These are phyloP conservation scores for Stigmatopora nigra DNA, from an alignment of 2,113 vertebrate genomes.

Conservation along the genomic window DNA sequence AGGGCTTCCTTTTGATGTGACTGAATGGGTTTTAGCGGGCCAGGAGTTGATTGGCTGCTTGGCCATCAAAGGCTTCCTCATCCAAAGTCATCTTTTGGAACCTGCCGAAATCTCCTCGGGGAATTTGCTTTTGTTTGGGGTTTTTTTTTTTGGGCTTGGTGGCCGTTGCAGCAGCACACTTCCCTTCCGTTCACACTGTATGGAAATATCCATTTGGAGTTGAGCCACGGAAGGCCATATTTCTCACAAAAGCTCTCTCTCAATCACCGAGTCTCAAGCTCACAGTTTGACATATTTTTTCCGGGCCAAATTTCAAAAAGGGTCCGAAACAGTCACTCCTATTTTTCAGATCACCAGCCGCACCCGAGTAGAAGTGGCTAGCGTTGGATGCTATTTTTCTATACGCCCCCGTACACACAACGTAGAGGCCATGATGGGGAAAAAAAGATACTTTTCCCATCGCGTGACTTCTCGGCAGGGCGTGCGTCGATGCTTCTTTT, in stretches of 20 bases:
- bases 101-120: neutral
- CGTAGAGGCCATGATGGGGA: no score
- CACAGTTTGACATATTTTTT: neutral
- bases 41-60: neutral
- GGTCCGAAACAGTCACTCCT: no score
- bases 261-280: neutral
- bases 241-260: neutral
- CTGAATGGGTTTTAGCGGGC: neutral
- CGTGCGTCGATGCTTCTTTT: conserved; percentile 20
- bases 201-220: neutral
- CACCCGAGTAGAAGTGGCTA: no score
- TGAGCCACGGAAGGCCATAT: neutral
- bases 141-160: neutral
- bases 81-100: neutral
- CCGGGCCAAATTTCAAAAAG: neutral
- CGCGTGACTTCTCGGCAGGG: conserved; percentile 38
- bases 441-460: conserved; percentile 40
- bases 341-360: no score
- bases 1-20: conserved; percentile 19
- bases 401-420: no score
- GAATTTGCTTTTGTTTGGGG: neutral
- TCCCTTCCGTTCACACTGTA: neutral
- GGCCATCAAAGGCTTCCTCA: neutral
- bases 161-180: neutral
- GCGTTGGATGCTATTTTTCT: no score